A percentile compares a stretch with the other conserved stretches of the same genome.
Evolutionary conservation across 1,140 invertebrate species (phyloP).

Genomic region (Saccostrea glomerata): DNA sequence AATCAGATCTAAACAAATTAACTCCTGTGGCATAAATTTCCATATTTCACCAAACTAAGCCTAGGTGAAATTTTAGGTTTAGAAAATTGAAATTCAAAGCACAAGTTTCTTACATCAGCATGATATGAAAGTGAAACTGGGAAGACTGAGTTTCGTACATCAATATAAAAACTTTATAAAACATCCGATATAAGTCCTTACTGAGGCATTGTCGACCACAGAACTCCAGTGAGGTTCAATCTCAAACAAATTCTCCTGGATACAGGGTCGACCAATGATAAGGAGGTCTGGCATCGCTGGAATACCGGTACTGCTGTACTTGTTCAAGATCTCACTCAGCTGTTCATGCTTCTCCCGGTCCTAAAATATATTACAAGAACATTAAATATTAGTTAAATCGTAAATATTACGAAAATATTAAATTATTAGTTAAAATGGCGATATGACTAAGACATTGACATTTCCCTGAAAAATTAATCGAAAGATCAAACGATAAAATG

Average conservation of each 20-base stretch:
- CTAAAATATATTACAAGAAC: conserved; percentile 57
- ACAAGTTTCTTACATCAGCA: too few species aligned
- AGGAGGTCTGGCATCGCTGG: conserved; percentile 74
- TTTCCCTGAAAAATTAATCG: too few species aligned
- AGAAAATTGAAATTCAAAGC: too few species aligned
- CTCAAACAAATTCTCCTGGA: conserved; percentile 79
- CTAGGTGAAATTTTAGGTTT: too few species aligned
- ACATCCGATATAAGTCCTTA: conserved; percentile 41
- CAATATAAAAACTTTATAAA: neutral
- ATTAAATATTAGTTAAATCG: neutral
- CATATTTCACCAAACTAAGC: too few species aligned
- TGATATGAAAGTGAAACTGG: too few species aligned
- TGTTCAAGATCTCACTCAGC: conserved; percentile 69
- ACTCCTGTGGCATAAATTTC: too few species aligned
- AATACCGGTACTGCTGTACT: conserved; percentile 72
- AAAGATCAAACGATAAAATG: too few species aligned
- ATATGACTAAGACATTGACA: too few species aligned
- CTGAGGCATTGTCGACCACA: conserved; percentile 81
- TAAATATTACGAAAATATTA: too few species aligned
- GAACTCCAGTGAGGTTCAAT: conserved; percentile 86
- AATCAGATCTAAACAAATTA: too few species aligned
- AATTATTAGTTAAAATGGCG: too few species aligned
- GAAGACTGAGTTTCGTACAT: neutral
- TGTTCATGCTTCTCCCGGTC: conserved; percentile 74
- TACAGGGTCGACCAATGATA: conserved; percentile 64